phyloP scores from a whole-genome alignment of 2,888 invertebrate species.

The Hemaris fuciformis region DNA sequence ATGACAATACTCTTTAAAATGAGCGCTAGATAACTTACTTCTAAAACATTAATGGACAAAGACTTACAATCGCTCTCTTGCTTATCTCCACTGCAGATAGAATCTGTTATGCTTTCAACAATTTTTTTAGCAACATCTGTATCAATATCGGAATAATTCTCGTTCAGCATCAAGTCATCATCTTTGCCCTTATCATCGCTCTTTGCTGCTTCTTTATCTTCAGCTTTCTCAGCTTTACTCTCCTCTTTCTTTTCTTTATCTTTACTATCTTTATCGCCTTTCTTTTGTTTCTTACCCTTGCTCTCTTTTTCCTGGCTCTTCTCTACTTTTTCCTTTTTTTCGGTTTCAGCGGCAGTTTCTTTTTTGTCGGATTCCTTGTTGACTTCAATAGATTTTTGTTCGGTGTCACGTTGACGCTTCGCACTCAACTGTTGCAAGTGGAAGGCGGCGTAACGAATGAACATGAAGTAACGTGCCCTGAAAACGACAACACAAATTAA shows the following conservation, averaged over 20 bases:
- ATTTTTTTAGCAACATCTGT: conserved; percentile 95
- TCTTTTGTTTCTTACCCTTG: conserved; percentile 41
- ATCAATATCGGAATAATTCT: conserved; percentile 82
- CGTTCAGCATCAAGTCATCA: conserved; percentile 65
- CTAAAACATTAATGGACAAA: not conserved
- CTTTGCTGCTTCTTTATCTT: conserved; percentile 43
- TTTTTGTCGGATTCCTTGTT: conserved; percentile 61
- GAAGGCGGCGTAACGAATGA: conserved; percentile 97
- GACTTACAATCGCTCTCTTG: conserved; percentile 83
- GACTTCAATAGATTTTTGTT: conserved; percentile 66
- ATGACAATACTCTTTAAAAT: not conserved
- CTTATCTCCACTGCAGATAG: conserved; percentile 88
- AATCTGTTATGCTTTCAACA: conserved; percentile 93
- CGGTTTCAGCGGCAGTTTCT: conserved; percentile 53
- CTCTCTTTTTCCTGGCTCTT: conserved; percentile 59
- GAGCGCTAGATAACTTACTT: no score
- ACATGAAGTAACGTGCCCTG: conserved; percentile 93
- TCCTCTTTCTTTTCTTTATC: conserved; percentile 50
- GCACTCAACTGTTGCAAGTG: conserved; percentile 94
- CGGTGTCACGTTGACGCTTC: conserved; percentile 80
- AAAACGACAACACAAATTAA: conserved; percentile 24
- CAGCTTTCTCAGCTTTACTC: conserved; percentile 33
- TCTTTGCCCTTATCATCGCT: conserved; percentile 47
- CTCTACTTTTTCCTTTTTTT: conserved; percentile 36
- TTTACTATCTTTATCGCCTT: conserved; percentile 48